Percentiles rank a stretch among this genome's conserved stretches.
Evolutionary conservation across 2,888 invertebrate genomes (phyloP).

Genomic region (Cremastobaeus sp.): DNA sequence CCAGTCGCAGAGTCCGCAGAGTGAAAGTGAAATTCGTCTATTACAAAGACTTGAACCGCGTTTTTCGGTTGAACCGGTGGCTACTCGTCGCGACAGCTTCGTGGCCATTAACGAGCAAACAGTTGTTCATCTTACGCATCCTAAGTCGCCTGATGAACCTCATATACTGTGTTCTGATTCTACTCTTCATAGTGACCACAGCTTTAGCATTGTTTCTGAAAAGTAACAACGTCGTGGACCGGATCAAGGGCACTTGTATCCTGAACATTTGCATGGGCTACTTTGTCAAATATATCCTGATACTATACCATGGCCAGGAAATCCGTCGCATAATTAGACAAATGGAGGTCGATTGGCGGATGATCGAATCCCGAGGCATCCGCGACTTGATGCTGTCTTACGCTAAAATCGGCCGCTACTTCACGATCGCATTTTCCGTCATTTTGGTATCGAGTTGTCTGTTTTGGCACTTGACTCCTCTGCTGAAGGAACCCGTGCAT

Average conservation of each 20-base stretch:
- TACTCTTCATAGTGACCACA: background rate
- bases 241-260: conserved; percentile 6
- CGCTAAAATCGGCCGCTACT: conserved; percentile 20
- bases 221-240: background rate
- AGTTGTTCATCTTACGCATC: background rate
- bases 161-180: conserved; percentile 1
- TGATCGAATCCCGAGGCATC: too few species aligned
- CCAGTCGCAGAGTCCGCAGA: too few species aligned
- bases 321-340: conserved; percentile 17
- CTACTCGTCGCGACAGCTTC: conserved; percentile 26
- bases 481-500: background rate
- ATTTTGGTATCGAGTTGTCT: conserved; percentile 10
- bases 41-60: conserved; percentile 17
- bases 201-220: conserved; percentile 6
- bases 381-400: conserved; percentile 30
- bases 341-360: conserved; percentile 30
- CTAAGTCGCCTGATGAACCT: conserved; percentile 4
- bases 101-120: conserved; percentile 13
- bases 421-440: conserved; percentile 7
- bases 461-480: conserved; percentile 25
- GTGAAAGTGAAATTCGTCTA: too few species aligned
- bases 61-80: conserved; percentile 30
- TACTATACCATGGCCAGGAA: conserved; percentile 12
- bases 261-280: conserved; percentile 28
- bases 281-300: conserved; percentile 19